These are phyloP conservation scores for Microchrysa polita DNA, from an alignment of 2,888 invertebrate genomes.

Conservation along the genomic window DNA sequence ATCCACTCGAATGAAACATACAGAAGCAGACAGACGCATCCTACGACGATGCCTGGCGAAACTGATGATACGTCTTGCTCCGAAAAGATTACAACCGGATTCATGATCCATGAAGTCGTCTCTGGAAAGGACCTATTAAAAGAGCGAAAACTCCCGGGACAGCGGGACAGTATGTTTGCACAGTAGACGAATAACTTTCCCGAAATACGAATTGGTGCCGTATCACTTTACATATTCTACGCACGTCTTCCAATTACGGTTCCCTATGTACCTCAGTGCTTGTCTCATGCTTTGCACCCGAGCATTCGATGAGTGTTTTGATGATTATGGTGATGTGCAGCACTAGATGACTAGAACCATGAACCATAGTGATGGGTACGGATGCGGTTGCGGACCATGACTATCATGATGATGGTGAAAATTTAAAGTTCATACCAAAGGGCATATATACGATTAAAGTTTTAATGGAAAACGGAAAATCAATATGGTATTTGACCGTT, in stretches of 20 bases:
- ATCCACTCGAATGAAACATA: slow-evolving; percentile 15
- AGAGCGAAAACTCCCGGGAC: not conserved
- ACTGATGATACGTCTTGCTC: slow-evolving; percentile 36
- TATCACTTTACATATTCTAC: slow-evolving; percentile 41
- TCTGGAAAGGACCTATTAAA: not conserved
- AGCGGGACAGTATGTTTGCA: no score
- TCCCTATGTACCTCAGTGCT: slow-evolving; percentile 21
- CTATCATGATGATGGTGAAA: slow-evolving; percentile 25
- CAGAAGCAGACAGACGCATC: no score
- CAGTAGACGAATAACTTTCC: no score
- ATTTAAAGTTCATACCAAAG: slow-evolving; percentile 40
- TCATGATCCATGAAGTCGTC: slow-evolving; percentile 38
- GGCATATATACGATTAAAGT: slow-evolving; percentile 32
- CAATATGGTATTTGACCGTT: slow-evolving; percentile 20
- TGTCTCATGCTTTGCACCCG: slow-evolving; percentile 11
- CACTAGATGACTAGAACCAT: not conserved
- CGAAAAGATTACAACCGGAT: slow-evolving; percentile 40
- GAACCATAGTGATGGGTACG: not conserved
- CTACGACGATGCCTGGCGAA: slow-evolving; percentile 11
- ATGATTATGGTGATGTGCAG: not conserved
- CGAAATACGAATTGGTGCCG: slow-evolving; percentile 22
- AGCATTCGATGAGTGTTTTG: slow-evolving; percentile 3
- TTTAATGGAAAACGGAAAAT: slow-evolving; percentile 38
- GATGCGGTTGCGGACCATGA: slow-evolving; percentile 1
- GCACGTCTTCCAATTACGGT: slow-evolving; percentile 44